phyloP scores from a whole-genome alignment of 2,113 vertebrate species.

The Vimba vimba region DNA sequence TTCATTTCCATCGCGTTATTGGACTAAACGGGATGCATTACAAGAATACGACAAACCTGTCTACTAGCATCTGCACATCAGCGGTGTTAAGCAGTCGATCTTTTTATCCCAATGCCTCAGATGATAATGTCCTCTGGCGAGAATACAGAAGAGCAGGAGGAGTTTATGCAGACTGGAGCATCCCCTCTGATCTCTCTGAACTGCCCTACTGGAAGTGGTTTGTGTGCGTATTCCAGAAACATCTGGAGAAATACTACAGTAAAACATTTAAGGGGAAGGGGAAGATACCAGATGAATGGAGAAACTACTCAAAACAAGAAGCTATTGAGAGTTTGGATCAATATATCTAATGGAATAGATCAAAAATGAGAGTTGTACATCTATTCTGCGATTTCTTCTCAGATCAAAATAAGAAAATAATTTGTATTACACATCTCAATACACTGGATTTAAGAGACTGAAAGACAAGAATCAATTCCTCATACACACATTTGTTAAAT shows the following conservation, averaged over 20 bases:
- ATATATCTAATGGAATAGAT: neutral
- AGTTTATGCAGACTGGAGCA: neutral
- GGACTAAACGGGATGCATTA: neutral
- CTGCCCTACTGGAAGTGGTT: slow-evolving; percentile 10
- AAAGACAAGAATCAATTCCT: too few species aligned
- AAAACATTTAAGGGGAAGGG: slow-evolving; percentile 20
- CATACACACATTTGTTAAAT: too few species aligned
- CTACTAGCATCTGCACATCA: neutral
- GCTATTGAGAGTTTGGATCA: slow-evolving; percentile 37
- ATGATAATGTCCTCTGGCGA: neutral
- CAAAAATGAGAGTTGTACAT: neutral
- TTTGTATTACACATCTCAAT: too few species aligned
- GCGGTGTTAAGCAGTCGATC: neutral
- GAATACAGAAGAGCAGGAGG: neutral
- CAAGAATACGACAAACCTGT: neutral
- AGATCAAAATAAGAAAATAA: too few species aligned
- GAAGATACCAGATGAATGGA: slow-evolving; percentile 43
- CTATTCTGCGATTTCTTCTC: too few species aligned
- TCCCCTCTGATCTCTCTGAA: slow-evolving; percentile 37
- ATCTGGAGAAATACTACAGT: slow-evolving; percentile 23
- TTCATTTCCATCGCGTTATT: slow-evolving; percentile 44
- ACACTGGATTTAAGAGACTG: too few species aligned
- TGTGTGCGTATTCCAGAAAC: slow-evolving; percentile 36
- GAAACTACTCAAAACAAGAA: neutral
- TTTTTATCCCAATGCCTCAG: neutral